phyloP scores from a whole-genome alignment of 2,797 vertebrate genomes.

The Cirrhinus molitorella region DNA sequence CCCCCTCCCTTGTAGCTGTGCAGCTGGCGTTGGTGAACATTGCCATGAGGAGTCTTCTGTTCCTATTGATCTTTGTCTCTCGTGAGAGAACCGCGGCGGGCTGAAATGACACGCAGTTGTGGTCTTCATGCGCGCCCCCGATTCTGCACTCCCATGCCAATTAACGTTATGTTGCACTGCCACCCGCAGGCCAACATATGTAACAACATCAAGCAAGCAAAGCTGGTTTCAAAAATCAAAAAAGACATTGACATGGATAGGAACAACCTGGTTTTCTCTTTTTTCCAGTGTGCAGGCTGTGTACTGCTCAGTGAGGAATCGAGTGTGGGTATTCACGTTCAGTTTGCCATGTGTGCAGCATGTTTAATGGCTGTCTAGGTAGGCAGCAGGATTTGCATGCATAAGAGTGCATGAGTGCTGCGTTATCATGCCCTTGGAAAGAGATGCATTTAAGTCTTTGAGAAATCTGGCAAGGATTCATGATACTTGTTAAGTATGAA shows the following conservation, averaged over 20 bases:
- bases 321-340: conserved; percentile 72
- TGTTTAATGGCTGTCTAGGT: conserved; percentile 26
- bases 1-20: conserved; percentile 59
- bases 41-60: conserved; percentile 74
- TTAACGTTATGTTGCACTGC: conserved; percentile 53
- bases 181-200: conserved; percentile 47
- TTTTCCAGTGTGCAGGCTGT: conserved; percentile 75
- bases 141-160: conserved; percentile 10
- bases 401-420: conserved; percentile 48
- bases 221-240: neutral
- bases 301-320: conserved; percentile 73
- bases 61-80: conserved; percentile 79
- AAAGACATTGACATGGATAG: neutral
- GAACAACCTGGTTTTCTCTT: conserved; percentile 42
- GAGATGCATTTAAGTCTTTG: conserved; percentile 1
- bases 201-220: neutral
- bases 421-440: conserved; percentile 20
- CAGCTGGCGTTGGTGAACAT: conserved; percentile 70
- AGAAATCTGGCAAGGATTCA: conserved; percentile 13
- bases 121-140: neutral
- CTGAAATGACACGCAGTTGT: conserved; percentile 47
- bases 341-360: conserved; percentile 40
- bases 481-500: conserved; percentile 8
- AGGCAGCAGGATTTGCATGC: conserved; percentile 38
- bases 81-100: conserved; percentile 58